These are phyloP conservation scores for Blera fallax DNA, from an alignment of 2,888 invertebrate genomes.

Conservation along the genomic window DNA sequence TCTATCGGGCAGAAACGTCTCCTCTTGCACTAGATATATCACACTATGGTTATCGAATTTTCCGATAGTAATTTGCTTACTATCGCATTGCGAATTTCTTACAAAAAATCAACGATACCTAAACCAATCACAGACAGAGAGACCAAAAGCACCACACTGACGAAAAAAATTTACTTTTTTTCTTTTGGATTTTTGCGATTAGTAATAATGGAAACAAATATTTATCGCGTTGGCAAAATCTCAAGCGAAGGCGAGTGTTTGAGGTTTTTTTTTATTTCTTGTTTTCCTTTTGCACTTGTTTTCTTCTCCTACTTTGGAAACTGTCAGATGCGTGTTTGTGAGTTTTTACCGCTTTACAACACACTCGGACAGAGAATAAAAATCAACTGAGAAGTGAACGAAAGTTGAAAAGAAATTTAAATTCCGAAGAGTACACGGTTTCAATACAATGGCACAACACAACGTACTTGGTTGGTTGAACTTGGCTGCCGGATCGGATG, in stretches of 20 bases:
- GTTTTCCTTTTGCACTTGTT: conserved; percentile 18
- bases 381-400: conserved; percentile 33
- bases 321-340: background rate
- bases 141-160: background rate
- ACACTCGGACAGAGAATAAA: background rate
- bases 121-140: background rate
- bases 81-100: background rate
- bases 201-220: background rate
- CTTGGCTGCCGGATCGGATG: conserved; percentile 1
- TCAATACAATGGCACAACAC: background rate
- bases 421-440: background rate
- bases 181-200: background rate
- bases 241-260: background rate
- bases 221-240: conserved; percentile 64
- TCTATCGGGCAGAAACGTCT: background rate
- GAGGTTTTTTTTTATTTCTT: background rate
- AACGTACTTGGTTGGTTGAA: background rate
- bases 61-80: background rate
- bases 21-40: background rate
- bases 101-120: background rate
- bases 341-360: background rate
- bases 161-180: background rate
- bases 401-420: conserved; percentile 44
- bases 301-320: background rate
- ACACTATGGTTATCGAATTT: conserved; percentile 19